Evolutionary conservation across 2,113 vertebrate species (phyloP).

Genomic region (Acanthisitta chloris): DNA sequence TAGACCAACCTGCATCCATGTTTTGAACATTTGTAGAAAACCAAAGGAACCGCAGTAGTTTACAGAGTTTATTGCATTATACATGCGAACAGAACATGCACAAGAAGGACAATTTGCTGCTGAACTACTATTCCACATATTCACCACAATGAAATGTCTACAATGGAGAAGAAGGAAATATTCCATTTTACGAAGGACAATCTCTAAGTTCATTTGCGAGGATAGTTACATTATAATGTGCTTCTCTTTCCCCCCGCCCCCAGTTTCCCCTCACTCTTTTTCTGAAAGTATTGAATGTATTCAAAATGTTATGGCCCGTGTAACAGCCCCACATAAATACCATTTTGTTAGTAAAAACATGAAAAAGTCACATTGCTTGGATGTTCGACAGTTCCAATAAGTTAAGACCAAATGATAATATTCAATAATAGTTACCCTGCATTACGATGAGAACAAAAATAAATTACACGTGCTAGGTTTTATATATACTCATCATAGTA

Average conservation of each 20-base stretch:
- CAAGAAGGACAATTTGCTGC: slow-evolving; percentile 79
- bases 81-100: slow-evolving; percentile 99
- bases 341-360: slow-evolving; percentile 80
- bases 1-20: not conserved
- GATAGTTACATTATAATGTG: slow-evolving; percentile 83
- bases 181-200: slow-evolving; percentile 78
- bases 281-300: slow-evolving; percentile 73
- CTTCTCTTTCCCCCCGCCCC: slow-evolving; percentile 71
- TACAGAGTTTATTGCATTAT: slow-evolving; percentile 95
- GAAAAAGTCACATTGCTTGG: slow-evolving; percentile 81
- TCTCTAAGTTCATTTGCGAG: slow-evolving; percentile 73
- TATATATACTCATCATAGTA: slow-evolving; percentile 73
- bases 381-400: slow-evolving; percentile 82
- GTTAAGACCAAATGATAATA: slow-evolving; percentile 84
- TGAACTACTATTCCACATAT: slow-evolving; percentile 81
- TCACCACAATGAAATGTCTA: slow-evolving; percentile 79
- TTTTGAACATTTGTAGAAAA: slow-evolving; percentile 66
- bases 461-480: slow-evolving; percentile 85
- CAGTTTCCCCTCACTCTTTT: slow-evolving; percentile 26
- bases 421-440: slow-evolving; percentile 83
- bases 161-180: slow-evolving; percentile 73
- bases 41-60: slow-evolving; percentile 73
- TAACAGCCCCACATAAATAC: slow-evolving; percentile 77
- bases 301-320: slow-evolving; percentile 76
- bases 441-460: slow-evolving; percentile 84